phyloP scores from a whole-genome alignment of 2,888 invertebrate genomes.

The Dolomedes plantarius region DNA sequence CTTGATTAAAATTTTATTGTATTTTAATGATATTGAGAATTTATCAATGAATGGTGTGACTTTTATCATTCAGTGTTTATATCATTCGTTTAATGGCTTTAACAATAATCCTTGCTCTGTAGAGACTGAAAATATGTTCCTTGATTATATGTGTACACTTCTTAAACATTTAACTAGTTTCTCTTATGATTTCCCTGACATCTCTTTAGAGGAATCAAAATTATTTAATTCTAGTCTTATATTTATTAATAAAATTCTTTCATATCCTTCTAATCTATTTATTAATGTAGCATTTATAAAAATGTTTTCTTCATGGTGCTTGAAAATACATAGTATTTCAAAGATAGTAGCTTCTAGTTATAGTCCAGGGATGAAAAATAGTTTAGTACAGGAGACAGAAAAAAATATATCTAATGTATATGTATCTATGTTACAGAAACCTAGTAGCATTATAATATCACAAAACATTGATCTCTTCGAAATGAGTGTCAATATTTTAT shows the following conservation, averaged over 20 bases:
- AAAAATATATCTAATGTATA: constrained; percentile 24
- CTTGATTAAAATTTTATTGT: constrained; percentile 11
- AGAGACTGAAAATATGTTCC: neutral
- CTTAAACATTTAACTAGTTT: constrained; percentile 3
- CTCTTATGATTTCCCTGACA: neutral
- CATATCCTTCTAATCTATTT: constrained; percentile 34
- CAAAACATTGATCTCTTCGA: constrained; percentile 25
- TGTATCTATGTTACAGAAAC: constrained; percentile 22
- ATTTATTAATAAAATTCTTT: constrained; percentile 21
- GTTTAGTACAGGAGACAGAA: neutral
- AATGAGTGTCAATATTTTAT: constrained; percentile 35
- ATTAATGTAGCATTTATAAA: constrained; percentile 28
- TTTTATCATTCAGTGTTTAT: constrained; percentile 31
- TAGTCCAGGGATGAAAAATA: neutral
- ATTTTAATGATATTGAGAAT: neutral
- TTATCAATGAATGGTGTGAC: constrained; percentile 1
- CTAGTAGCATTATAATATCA: constrained; percentile 15
- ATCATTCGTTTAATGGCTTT: neutral
- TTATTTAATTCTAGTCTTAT: constrained; percentile 33
- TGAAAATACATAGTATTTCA: constrained; percentile 25
- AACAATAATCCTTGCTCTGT: neutral
- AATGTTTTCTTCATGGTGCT: constrained; percentile 29
- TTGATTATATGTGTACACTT: constrained; percentile 22
- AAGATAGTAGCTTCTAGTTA: neutral
- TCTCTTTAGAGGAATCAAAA: neutral